These are phyloP conservation scores for Dicyrtoma fusca DNA, from an alignment of 2,888 invertebrate genomes.

Conservation along the genomic window DNA sequence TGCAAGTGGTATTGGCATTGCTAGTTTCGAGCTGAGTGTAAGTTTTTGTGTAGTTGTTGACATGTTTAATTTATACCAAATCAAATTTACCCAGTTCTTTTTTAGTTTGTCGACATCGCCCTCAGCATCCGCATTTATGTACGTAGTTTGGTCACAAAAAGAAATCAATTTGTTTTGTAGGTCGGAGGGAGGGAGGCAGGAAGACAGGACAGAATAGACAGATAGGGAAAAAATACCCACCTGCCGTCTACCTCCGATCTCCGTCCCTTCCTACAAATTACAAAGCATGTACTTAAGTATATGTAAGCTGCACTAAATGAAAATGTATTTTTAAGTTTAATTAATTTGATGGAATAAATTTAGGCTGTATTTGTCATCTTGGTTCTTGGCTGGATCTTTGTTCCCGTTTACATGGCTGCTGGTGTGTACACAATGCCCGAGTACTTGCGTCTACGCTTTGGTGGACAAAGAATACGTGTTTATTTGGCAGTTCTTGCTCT, in stretches of 20 bases:
- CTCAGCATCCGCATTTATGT: background rate
- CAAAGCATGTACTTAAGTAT: no score
- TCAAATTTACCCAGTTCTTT: no score
- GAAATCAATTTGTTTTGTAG: no score
- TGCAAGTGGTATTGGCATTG: slow-evolving; percentile 62
- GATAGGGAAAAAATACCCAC: no score
- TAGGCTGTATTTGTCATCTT: slow-evolving; percentile 63
- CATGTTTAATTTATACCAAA: background rate
- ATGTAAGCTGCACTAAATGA: background rate
- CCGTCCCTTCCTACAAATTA: no score
- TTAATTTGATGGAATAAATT: slow-evolving; percentile 12
- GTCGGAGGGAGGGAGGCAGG: no score
- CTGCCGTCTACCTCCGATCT: no score
- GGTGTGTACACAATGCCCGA: slow-evolving; percentile 65
- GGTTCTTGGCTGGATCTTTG: slow-evolving; percentile 64
- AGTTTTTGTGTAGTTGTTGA: slow-evolving; percentile 45
- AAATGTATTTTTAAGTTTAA: slow-evolving; percentile 15
- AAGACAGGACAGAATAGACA: no score
- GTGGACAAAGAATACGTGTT: slow-evolving; percentile 63
- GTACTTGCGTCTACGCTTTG: slow-evolving; percentile 61
- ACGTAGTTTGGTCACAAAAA: no score
- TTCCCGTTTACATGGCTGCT: slow-evolving; percentile 63
- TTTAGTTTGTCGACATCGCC: no score
- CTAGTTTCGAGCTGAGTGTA: slow-evolving; percentile 63
- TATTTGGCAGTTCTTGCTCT: slow-evolving; percentile 64